These are phyloP conservation scores for Platyscapa corneri DNA, from an alignment of 1,140 invertebrate species.

Conservation along the genomic window DNA sequence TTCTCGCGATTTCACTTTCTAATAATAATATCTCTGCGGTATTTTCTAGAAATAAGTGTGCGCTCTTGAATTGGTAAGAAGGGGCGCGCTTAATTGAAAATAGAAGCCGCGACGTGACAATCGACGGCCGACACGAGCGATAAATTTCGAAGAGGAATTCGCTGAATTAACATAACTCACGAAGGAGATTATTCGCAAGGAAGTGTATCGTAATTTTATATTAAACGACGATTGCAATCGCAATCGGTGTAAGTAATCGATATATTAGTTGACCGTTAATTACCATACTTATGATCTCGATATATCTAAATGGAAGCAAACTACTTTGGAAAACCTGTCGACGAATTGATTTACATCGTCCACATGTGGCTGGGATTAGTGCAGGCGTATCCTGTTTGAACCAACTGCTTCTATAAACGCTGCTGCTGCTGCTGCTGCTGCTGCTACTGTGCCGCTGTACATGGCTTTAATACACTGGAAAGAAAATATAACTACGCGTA, in stretches of 20 bases:
- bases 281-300: slow-evolving; percentile 63
- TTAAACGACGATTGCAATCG: slow-evolving; percentile 61
- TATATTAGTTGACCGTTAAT: slow-evolving; percentile 65
- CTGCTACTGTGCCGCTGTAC: too few relatives aligned
- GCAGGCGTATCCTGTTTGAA: slow-evolving; percentile 59
- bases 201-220: slow-evolving; percentile 62
- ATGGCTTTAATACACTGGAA: slow-evolving; percentile 20
- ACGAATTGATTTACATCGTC: slow-evolving; percentile 57
- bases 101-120: neutral
- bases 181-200: slow-evolving; percentile 17
- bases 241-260: slow-evolving; percentile 65
- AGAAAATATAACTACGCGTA: neutral
- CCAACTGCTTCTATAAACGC: slow-evolving; percentile 52
- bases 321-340: slow-evolving; percentile 58
- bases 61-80: neutral
- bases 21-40: neutral
- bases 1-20: neutral
- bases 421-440: neutral
- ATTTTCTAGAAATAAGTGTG: neutral
- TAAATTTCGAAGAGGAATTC: neutral
- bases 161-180: neutral
- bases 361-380: slow-evolving; percentile 56
- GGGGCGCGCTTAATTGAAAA: neutral
- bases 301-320: slow-evolving; percentile 52
- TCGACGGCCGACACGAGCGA: neutral